Evolutionary conservation across 1,140 invertebrate species (phyloP).

Genomic region (Nebria ingens): DNA sequence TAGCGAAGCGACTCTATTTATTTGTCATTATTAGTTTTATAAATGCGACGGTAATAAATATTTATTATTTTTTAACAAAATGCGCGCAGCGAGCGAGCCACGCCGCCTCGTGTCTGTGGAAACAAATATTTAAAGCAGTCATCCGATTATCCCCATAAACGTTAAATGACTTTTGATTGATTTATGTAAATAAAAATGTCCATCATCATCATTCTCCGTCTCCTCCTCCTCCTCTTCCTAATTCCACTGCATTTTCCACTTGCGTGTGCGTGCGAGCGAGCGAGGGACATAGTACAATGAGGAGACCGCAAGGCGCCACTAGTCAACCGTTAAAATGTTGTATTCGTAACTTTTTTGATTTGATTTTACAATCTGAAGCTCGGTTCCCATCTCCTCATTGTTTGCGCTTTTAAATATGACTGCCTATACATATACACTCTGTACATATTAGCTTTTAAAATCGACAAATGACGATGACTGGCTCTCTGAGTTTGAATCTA

Average conservation of each 20-base stretch:
- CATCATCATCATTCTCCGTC: not conserved
- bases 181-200: not conserved
- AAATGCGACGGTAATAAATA: not conserved
- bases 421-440: slow-evolving; percentile 5
- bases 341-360: not conserved
- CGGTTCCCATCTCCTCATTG: not conserved
- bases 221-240: not conserved
- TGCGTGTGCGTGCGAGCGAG: not conserved
- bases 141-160: not conserved
- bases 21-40: not conserved
- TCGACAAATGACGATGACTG: too few species aligned
- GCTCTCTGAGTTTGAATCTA: too few species aligned
- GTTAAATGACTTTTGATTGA: too few species aligned
- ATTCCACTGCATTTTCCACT: not conserved
- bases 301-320: not conserved
- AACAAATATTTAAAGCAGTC: not conserved
- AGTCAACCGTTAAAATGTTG: not conserved
- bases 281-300: not conserved
- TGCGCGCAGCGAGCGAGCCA: not conserved
- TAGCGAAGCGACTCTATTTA: slow-evolving; percentile 20
- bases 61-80: not conserved
- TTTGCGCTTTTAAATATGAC: not conserved
- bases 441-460: not conserved
- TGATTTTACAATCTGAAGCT: not conserved
- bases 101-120: not conserved